phyloP scores from a whole-genome alignment of 2,888 invertebrate species.

The Melanophora roralis region DNA sequence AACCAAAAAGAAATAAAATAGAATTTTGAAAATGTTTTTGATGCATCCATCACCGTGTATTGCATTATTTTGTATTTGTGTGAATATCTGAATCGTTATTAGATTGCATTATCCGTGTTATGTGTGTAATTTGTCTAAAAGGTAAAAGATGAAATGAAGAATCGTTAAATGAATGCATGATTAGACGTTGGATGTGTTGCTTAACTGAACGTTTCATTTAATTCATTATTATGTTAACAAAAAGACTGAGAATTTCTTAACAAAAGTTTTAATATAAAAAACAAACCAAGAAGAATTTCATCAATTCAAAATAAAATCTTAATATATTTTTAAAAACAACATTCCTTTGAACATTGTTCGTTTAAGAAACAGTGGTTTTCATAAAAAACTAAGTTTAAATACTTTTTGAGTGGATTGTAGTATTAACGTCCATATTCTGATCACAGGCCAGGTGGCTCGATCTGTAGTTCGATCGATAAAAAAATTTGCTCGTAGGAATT shows the following conservation, averaged over 20 bases:
- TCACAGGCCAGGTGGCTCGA: no score
- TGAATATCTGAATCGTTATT: constrained; percentile 47
- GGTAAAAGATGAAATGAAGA: constrained; percentile 57
- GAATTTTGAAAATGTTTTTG: constrained; percentile 56
- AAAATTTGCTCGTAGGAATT: no score
- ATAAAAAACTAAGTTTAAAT: no score
- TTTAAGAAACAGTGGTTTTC: constrained; percentile 24
- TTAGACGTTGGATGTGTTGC: no score
- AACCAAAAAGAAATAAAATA: constrained; percentile 9
- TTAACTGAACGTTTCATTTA: constrained; percentile 27
- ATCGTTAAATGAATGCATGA: constrained; percentile 13
- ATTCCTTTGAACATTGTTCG: no score
- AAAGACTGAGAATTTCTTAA: constrained; percentile 14
- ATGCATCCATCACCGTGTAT: constrained; percentile 7
- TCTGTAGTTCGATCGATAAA: no score
- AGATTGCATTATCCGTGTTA: constrained; percentile 60
- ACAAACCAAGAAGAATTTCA: constrained; percentile 50
- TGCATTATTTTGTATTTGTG: constrained; percentile 4
- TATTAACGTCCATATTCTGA: no score
- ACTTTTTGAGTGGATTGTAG: no score
- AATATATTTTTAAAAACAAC: constrained; percentile 44
- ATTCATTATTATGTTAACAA: constrained; percentile 37
- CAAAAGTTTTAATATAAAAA: constrained; percentile 43
- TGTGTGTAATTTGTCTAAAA: constrained; percentile 61
- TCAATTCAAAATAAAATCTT: constrained; percentile 25